Evolutionary conservation across 1,140 invertebrate species (phyloP).

Genomic region (Bombus terrestris): DNA sequence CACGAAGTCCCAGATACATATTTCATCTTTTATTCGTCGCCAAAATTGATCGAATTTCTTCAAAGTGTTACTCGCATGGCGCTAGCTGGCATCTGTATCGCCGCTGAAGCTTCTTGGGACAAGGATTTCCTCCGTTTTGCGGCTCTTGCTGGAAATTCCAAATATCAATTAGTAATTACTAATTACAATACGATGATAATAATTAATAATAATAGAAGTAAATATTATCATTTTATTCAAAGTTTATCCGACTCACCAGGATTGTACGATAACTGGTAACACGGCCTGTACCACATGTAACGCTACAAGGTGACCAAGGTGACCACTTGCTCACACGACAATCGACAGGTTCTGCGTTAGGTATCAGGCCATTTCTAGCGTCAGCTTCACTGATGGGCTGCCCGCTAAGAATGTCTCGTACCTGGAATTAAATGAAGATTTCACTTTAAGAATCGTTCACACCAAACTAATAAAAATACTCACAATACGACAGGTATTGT

Average conservation of each 20-base stretch:
- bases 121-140: constrained; percentile 87
- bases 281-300: constrained; percentile 87
- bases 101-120: constrained; percentile 85
- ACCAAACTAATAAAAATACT: constrained; percentile 51
- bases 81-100: constrained; percentile 81
- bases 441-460: not conserved
- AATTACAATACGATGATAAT: not conserved
- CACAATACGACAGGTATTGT: constrained; percentile 86
- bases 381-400: constrained; percentile 20
- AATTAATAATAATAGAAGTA: not conserved
- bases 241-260: constrained; percentile 77
- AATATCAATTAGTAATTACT: constrained; percentile 15
- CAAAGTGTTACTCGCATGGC: constrained; percentile 69
- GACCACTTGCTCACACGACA: constrained; percentile 90
- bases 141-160: constrained; percentile 82
- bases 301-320: constrained; percentile 89
- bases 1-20: rapidly evolving
- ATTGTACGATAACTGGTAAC: constrained; percentile 85
- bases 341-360: constrained; percentile 75
- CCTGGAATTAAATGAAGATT: constrained; percentile 27
- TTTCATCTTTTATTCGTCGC: not conserved
- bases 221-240: not conserved
- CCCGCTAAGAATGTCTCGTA: constrained; percentile 58
- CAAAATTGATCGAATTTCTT: not conserved
- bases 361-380: not conserved